Evolutionary conservation across 2,888 invertebrate species (phyloP), one percentile per base, ranked within the genome.

Genomic region (Polymixis lichenea): DNA sequence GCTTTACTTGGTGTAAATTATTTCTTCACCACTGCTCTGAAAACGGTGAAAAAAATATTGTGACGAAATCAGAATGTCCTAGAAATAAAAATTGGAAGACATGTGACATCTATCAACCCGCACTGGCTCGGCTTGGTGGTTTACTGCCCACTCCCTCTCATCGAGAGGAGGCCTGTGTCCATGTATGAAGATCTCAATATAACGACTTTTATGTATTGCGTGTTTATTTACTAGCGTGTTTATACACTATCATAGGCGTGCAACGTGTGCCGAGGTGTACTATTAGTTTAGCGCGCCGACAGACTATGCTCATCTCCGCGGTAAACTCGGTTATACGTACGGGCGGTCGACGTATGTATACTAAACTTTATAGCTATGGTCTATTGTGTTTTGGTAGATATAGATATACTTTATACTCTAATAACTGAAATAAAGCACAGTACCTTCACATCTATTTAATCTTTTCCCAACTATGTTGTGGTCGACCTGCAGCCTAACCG

Each of bases 261-360:
- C 67, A 82, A 43, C 32, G 64, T 77, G 55, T 25, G 49, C 58
- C 65, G 43, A 80, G 51, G 58, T 65, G 55, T 76, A 9, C 55
- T 60, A 72, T 72, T 69, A 60, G 72, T 67, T 77, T 72, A 82
- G 49, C 60, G 67, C 28, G 19, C 58, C 82, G 55, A 43, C 64
- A 68, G 68, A 60, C 58, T 49, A 17, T 61, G 58, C 77, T 72
- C 76, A 72, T 82, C 77, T 77, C 77, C 55, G 64, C 61, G 61
- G n/a, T 61, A 82, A 78, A 78, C 61, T 78, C 32, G 19, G 15
- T 82, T 83, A n/a, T n/a, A 81, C 53, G 60, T 70, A 17, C 32
- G 60, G 56, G 22, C 43, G 56, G 71, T 61, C 53, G 62, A 56
- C 28, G 56, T 15, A 32, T 53, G 28, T 65, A 65, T 61, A 53